Conservation (phyloP, 2,797 vertebrate genomes). For the Amniataba percoides region DNA sequence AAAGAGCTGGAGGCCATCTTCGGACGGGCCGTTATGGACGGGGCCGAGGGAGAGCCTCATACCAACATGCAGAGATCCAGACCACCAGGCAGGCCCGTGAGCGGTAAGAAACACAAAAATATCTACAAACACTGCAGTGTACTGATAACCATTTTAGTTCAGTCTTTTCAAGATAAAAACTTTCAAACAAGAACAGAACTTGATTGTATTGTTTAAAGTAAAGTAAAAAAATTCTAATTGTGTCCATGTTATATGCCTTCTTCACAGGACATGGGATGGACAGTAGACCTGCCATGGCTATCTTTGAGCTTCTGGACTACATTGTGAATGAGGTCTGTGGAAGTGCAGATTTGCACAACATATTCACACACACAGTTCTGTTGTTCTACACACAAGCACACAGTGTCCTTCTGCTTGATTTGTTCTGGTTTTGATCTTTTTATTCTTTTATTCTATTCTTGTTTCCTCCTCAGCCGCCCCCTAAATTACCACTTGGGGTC, state of each 20-base stretch:
- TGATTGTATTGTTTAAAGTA: not conserved
- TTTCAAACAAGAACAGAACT: not conserved
- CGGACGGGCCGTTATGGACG: constrained; percentile 90
- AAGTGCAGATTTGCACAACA: constrained; percentile 22
- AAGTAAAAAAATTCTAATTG: constrained; percentile 10
- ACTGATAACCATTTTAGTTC: not conserved
- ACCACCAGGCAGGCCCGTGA: constrained; percentile 92
- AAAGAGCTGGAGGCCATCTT: constrained; percentile 97
- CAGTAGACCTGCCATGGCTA: constrained; percentile 96
- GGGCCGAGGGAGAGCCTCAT: constrained; percentile 89
- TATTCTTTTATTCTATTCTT: constrained; percentile 41
- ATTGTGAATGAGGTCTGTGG: constrained; percentile 96
- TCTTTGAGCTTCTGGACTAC: constrained; percentile 98
- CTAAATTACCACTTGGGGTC: constrained; percentile 92
- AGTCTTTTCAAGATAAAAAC: not conserved
- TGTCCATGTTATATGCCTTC: constrained; percentile 34
- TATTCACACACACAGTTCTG: not conserved
- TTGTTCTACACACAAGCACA: not conserved
- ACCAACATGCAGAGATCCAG: constrained; percentile 90
- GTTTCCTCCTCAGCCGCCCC: constrained; percentile 88
- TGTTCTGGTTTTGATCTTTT: constrained; percentile 42
- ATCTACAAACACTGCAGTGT: not conserved
- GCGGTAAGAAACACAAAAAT: constrained; percentile 84
- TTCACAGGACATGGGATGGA: constrained; percentile 92
- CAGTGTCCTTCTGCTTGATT: not conserved